Evolutionary conservation across 2,888 invertebrate genomes (phyloP).

Genomic region (Eupsilia transversa): DNA sequence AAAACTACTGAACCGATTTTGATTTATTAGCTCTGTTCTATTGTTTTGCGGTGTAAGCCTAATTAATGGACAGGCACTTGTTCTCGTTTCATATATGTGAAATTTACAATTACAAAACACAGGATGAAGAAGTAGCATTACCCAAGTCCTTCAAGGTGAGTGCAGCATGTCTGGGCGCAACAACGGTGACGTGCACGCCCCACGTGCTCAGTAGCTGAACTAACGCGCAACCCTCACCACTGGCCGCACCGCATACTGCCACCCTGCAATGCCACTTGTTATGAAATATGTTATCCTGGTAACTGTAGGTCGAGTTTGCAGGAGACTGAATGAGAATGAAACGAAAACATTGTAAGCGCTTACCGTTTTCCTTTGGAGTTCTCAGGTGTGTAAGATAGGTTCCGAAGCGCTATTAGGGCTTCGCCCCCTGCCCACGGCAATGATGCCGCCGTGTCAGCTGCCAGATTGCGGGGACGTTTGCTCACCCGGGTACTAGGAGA

Average conservation of each 20-base stretch:
- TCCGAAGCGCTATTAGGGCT: slow-evolving; percentile 77
- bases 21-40: no score
- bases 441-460: slow-evolving; percentile 84
- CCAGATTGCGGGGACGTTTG: slow-evolving; percentile 80
- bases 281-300: slow-evolving; percentile 31
- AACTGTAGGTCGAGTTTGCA: slow-evolving; percentile 20
- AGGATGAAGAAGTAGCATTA: slow-evolving; percentile 54
- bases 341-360: slow-evolving; percentile 1
- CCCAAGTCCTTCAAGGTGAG: slow-evolving; percentile 77
- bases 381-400: slow-evolving; percentile 71
- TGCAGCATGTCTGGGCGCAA: slow-evolving; percentile 77
- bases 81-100: neutral
- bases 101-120: neutral
- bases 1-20: no score
- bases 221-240: slow-evolving; percentile 83
- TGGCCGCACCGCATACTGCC: slow-evolving; percentile 82
- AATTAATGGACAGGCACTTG: neutral
- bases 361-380: slow-evolving; percentile 79
- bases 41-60: no score
- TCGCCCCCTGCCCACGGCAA: slow-evolving; percentile 82
- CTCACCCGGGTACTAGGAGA: slow-evolving; percentile 80
- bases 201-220: slow-evolving; percentile 81
- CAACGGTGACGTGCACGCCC: slow-evolving; percentile 81
- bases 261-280: slow-evolving; percentile 73
- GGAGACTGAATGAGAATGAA: neutral